Evolutionary conservation across 2,888 invertebrate genomes (phyloP).

Genomic region (Erebia epiphron): DNA sequence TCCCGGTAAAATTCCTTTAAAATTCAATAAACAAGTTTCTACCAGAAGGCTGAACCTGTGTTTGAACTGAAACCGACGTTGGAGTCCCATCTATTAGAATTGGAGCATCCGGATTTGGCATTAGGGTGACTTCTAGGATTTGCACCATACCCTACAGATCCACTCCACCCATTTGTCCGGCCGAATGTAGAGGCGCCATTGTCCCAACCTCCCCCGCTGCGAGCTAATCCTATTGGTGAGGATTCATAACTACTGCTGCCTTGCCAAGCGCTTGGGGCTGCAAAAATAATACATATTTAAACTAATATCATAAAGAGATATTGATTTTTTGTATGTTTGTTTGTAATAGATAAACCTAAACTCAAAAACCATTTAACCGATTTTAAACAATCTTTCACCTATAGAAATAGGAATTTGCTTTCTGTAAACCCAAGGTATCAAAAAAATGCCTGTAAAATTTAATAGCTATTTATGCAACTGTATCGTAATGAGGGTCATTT

Average conservation of each 20-base stretch:
- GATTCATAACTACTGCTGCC: background rate
- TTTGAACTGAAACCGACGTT: background rate
- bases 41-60: background rate
- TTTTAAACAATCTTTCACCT: too few relatives aligned
- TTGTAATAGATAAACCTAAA: too few relatives aligned
- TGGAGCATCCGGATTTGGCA: background rate
- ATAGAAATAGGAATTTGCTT: too few relatives aligned
- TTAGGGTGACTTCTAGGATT: background rate
- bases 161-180: background rate
- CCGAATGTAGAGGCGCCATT: background rate
- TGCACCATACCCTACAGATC: background rate
- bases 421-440: too few relatives aligned
- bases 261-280: constrained; percentile 6
- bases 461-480: too few relatives aligned
- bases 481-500: too few relatives aligned
- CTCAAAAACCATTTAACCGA: too few relatives aligned
- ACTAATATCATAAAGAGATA: too few relatives aligned
- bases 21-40: background rate
- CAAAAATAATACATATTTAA: background rate
- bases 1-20: background rate
- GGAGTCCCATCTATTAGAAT: background rate
- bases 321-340: too few relatives aligned
- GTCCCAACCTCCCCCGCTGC: constrained; percentile 5
- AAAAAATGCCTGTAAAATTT: too few relatives aligned
- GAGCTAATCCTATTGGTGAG: background rate